These are phyloP conservation scores for Riptortus pedestris DNA, from an alignment of 1,140 invertebrate species.

Conservation along the genomic window DNA sequence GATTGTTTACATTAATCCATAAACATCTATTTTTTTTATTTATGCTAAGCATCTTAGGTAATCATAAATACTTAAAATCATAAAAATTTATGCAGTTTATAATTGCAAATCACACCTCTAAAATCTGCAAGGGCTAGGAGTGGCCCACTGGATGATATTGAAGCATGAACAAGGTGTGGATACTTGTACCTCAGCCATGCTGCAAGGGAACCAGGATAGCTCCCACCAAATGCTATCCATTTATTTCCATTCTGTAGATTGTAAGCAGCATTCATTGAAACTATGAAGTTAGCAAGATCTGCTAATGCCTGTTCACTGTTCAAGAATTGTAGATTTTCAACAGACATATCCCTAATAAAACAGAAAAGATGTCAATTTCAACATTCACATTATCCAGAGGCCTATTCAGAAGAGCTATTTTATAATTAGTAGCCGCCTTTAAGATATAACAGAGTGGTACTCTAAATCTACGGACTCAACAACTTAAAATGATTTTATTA, in stretches of 20 bases:
- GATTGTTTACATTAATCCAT: too few species aligned
- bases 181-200: slow-evolving; percentile 85
- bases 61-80: too few species aligned
- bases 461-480: too few species aligned
- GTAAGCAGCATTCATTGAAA: slow-evolving; percentile 51
- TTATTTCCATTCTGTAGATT: slow-evolving; percentile 53
- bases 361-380: too few species aligned
- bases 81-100: too few species aligned
- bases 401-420: neutral
- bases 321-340: slow-evolving; percentile 66
- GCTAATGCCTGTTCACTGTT: slow-evolving; percentile 78
- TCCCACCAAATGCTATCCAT: slow-evolving; percentile 88
- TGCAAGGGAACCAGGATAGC: slow-evolving; percentile 80
- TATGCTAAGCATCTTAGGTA: too few species aligned
- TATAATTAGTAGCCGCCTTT: neutral
- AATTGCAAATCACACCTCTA: too few species aligned
- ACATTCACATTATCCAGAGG: neutral
- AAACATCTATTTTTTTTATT: too few species aligned
- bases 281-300: slow-evolving; percentile 74
- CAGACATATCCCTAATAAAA: slow-evolving; percentile 55
- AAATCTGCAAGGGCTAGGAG: slow-evolving; percentile 76
- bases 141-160: slow-evolving; percentile 82
- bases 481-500: too few species aligned
- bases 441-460: neutral
- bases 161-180: slow-evolving; percentile 72